Evolutionary conservation across 2,797 vertebrate species (phyloP).

Genomic region (Pseudopleuronectes americanus): DNA sequence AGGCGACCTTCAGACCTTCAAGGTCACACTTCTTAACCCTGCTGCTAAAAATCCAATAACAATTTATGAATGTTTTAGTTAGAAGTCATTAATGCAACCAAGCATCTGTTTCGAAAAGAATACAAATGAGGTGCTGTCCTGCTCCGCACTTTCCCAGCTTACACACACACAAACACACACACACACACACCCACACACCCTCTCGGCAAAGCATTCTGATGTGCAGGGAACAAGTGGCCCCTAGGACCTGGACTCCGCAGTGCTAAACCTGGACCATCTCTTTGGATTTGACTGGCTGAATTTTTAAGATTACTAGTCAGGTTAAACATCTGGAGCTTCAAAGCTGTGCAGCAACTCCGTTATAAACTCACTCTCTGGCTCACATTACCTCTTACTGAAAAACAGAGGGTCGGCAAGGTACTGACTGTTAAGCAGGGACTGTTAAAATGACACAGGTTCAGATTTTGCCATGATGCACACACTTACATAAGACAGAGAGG

Average conservation of each 20-base stretch:
- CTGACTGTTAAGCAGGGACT: constrained; percentile 34
- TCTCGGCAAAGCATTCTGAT: constrained; percentile 67
- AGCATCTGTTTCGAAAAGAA: constrained; percentile 83
- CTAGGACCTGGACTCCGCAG: constrained; percentile 59
- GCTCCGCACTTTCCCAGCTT: constrained; percentile 55
- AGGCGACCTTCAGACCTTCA: constrained; percentile 77
- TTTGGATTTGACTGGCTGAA: constrained; percentile 63
- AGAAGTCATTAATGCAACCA: constrained; percentile 82
- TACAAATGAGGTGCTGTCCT: constrained; percentile 80
- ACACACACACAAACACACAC: constrained; percentile 13
- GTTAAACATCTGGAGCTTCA: constrained; percentile 72
- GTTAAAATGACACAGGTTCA: constrained; percentile 16
- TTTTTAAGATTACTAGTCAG: constrained; percentile 70
- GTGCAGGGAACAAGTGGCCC: constrained; percentile 67
- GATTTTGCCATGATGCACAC: constrained; percentile 1
- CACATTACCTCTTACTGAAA: constrained; percentile 26
- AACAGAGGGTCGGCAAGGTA: constrained; percentile 41
- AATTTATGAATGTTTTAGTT: constrained; percentile 85
- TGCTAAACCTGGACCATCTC: constrained; percentile 67
- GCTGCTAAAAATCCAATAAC: constrained; percentile 85
- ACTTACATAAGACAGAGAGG: background rate
- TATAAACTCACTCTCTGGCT: constrained; percentile 45
- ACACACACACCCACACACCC: constrained; percentile 36
- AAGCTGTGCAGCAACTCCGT: constrained; percentile 45
- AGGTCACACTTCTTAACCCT: constrained; percentile 83